Conservation (phyloP, 2,797 vertebrate genomes). For the Alcedo quadribrachys region DNA sequence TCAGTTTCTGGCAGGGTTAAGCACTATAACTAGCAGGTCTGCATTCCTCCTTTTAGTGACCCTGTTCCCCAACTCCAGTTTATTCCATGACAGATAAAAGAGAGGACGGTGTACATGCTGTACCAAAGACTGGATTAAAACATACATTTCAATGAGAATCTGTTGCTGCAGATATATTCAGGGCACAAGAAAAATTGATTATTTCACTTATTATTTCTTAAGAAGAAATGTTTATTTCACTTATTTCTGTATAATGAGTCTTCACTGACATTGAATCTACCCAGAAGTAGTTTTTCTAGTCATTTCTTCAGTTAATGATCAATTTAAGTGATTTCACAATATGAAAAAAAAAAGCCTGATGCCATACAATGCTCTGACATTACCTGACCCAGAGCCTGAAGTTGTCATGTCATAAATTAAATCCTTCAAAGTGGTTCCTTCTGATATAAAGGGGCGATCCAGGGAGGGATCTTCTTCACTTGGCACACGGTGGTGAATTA, state of each 20-base stretch:
- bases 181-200: not conserved
- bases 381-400: conserved; percentile 97
- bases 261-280: not conserved
- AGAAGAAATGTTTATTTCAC: not conserved
- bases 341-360: not conserved
- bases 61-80: not conserved
- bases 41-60: not conserved
- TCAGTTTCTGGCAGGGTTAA: not conserved
- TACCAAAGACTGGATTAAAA: not conserved
- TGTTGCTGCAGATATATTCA: not conserved
- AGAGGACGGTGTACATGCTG: no score
- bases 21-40: not conserved
- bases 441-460: conserved; percentile 95
- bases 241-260: not conserved
- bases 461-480: conserved; percentile 95
- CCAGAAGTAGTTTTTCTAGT: not conserved
- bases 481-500: conserved; percentile 92
- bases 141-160: not conserved
- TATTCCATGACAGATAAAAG: not conserved
- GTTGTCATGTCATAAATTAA: conserved; percentile 99
- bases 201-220: not conserved
- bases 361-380: not conserved
- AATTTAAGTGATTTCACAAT: not conserved
- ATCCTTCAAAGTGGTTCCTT: conserved; percentile 96
- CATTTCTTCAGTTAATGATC: not conserved